Conservation (phyloP, 2,113 vertebrate genomes). For the Merops nubicus region DNA sequence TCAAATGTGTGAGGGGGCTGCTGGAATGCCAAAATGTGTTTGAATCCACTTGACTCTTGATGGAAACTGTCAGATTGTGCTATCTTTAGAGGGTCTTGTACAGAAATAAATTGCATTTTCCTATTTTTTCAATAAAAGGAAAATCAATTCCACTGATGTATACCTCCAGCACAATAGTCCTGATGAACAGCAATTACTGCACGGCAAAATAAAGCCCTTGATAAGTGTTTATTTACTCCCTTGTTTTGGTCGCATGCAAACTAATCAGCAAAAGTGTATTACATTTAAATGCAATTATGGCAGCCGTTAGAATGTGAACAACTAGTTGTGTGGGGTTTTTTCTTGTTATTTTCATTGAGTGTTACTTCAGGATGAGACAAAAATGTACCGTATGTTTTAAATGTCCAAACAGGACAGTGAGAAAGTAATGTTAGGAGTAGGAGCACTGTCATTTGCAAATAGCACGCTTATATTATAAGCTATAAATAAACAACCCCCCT, state of each 20-base stretch:
- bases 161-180: not conserved
- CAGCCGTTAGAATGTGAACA: not conserved
- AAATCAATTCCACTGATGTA: not conserved
- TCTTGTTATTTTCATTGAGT: not conserved
- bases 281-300: constrained; percentile 37
- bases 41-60: not conserved
- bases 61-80: not conserved
- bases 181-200: not conserved
- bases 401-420: not conserved
- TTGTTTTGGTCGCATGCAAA: not conserved
- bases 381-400: not conserved
- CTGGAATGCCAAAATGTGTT: constrained; percentile 31
- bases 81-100: not conserved
- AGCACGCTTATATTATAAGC: not conserved
- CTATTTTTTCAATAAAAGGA: not conserved
- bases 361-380: not conserved
- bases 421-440: not conserved
- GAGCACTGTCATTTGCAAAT: not conserved
- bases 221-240: constrained; percentile 40
- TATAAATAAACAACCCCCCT: not conserved
- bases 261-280: constrained; percentile 14
- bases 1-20: constrained; percentile 63
- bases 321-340: not conserved
- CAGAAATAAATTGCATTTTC: constrained; percentile 10
- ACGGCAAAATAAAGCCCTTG: not conserved